A percentile compares a stretch with the other conserved stretches of the same genome.
Conservation (phyloP, 2,888 invertebrate species). For the Plebejus anna region DNA sequence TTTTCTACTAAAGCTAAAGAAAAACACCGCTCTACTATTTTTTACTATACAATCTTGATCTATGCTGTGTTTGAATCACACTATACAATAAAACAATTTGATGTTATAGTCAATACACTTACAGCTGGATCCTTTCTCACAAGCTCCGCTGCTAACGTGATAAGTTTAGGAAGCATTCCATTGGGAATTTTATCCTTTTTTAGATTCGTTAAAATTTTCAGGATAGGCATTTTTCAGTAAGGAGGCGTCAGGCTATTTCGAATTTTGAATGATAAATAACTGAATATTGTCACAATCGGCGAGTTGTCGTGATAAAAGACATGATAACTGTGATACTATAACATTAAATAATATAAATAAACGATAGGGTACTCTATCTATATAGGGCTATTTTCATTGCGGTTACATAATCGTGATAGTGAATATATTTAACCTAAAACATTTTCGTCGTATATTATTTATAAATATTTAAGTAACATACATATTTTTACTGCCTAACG, state of each 20-base stretch:
- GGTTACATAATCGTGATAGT: neutral
- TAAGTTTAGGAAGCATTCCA: constrained; percentile 51
- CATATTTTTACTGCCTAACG: no score
- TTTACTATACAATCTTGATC: no score
- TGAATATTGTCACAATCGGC: neutral
- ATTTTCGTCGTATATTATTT: no score
- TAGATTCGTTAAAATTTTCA: constrained; percentile 57
- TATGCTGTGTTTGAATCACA: no score
- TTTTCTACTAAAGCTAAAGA: no score
- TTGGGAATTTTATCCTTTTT: constrained; percentile 48
- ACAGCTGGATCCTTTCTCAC: constrained; percentile 49
- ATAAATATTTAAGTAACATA: no score
- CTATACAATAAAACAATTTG: neutral
- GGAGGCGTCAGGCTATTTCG: neutral
- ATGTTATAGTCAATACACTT: constrained; percentile 36
- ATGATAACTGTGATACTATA: neutral
- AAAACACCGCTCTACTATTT: no score
- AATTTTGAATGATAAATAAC: neutral
- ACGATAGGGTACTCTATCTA: neutral
- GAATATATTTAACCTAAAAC: no score
- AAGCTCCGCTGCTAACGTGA: constrained; percentile 46
- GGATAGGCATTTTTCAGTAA: constrained; percentile 49
- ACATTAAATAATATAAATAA: neutral
- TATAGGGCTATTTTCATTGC: neutral
- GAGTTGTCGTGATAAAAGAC: neutral